Evolutionary conservation across 2,888 invertebrate species (phyloP), one percentile per base, ranked within the genome.

Genomic region (Phalera bucephala): DNA sequence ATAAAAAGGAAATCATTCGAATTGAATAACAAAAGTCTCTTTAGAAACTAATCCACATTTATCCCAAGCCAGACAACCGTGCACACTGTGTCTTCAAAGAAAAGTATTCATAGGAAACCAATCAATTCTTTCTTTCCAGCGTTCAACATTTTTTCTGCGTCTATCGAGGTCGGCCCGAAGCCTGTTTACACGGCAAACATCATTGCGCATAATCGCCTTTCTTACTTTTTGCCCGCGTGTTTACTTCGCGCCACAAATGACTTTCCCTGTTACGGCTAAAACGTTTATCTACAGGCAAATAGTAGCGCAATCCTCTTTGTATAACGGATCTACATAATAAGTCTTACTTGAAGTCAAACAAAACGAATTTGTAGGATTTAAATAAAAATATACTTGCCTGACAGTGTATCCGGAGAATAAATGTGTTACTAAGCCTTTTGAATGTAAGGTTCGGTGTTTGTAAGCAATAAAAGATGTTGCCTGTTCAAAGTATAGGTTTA

Each of bases 181-280:
- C 53, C 56, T 80, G 71, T 82, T 79, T 75, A 64, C 76, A 65
- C 35, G 55, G 74, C 64, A 71, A 82, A 84, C 80, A 80, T 67
- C 75, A 67, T 72, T 72, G 71, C 66, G 73, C 74, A 75, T 82
- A 81, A 81, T 81, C 77, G 72, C 61, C 72, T 73, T 77, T 69
- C 74, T 77, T 71, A 63, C 71, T 73, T 72, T 62, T 67, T 61
- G 52, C 33, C n/a, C 31, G 38, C 57, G 41, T 49, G 56, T 71
- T 69, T 64, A 56, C 67, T 54, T 54, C 56, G 39, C 50, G 47
- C 49, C 47, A 52, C 64, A 67, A 64, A 72, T 58, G 50, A 65
- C 63, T 59, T 66, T 64, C 61, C 52, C 58, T 59, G 45, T 63
- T 60, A 55, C 49, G 47, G 54, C 56, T 50, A 52, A 54, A 44